A percentile compares a stretch with the other conserved stretches of the same genome.
Evolutionary conservation across 2,888 invertebrate species (phyloP).

Genomic region (Gandaritis pyraliata): DNA sequence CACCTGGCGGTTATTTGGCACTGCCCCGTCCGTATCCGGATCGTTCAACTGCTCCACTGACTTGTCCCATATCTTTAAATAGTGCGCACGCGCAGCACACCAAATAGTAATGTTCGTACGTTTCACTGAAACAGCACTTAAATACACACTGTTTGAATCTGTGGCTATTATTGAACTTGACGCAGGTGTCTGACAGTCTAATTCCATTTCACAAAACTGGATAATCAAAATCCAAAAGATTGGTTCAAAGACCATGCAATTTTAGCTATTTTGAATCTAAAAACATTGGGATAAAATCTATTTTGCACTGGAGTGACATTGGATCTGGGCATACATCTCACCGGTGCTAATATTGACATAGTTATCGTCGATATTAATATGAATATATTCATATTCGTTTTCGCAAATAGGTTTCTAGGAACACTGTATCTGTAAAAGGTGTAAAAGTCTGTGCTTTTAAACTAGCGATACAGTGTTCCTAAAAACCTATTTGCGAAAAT

Average conservation of each 20-base stretch:
- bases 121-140: constrained; percentile 17
- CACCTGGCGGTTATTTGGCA: constrained; percentile 62
- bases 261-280: not conserved
- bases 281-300: not conserved
- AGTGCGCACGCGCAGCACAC: constrained; percentile 56
- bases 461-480: constrained; percentile 23
- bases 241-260: not conserved
- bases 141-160: constrained; percentile 2
- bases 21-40: constrained; percentile 42
- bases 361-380: constrained; percentile 42
- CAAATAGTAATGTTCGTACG: constrained; percentile 9
- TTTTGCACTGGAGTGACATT: constrained; percentile 5
- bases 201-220: not conserved
- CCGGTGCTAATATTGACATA: constrained; percentile 42
- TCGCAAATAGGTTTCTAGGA: no score
- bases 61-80: constrained; percentile 69
- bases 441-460: constrained; percentile 14
- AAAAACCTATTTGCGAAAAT: constrained; percentile 27
- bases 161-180: not conserved
- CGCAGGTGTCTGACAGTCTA: not conserved
- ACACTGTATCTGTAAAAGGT: no score
- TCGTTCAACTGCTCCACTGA: constrained; percentile 62
- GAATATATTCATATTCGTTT: no score
- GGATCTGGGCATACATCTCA: constrained; percentile 22
- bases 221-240: not conserved